These are phyloP conservation scores for Xenopus petersii DNA, from an alignment of 2,797 vertebrate genomes.

Conservation along the genomic window DNA sequence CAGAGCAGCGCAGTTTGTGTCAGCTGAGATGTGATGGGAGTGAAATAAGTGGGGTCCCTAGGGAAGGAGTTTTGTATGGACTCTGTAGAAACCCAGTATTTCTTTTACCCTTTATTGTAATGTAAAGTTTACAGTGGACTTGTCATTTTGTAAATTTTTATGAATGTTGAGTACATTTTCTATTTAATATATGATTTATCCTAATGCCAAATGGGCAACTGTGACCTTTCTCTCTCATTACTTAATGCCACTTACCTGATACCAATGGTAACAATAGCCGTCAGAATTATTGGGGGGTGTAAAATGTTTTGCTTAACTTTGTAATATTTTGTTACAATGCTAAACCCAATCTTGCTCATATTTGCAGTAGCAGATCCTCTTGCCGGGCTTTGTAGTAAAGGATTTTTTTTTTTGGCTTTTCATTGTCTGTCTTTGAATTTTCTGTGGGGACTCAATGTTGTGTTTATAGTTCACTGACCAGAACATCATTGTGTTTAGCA, in stretches of 20 bases:
- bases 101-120: constrained; percentile 24
- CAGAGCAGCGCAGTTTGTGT: constrained; percentile 50
- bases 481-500: too few relatives aligned
- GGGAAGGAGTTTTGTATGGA: too few relatives aligned
- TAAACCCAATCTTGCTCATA: background rate
- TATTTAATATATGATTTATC: constrained; percentile 40
- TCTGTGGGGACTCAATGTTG: too few relatives aligned
- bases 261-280: background rate
- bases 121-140: constrained; percentile 33
- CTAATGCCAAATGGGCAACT: constrained; percentile 22
- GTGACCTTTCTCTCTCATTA: constrained; percentile 9
- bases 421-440: background rate
- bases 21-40: too few relatives aligned
- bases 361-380: background rate
- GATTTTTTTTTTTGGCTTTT: constrained; percentile 1
- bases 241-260: background rate
- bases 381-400: constrained; percentile 22
- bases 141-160: constrained; percentile 20
- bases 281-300: background rate
- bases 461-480: too few relatives aligned
- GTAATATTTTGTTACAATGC: constrained; percentile 8
- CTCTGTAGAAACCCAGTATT: background rate
- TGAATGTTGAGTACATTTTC: constrained; percentile 15
- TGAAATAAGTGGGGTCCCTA: background rate
- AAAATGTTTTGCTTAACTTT: constrained; percentile 11